Percentiles rank a stretch among this genome's conserved stretches.
These are phyloP conservation scores for Botia almorhae DNA, from an alignment of 2,797 vertebrate genomes.

Conservation along the genomic window DNA sequence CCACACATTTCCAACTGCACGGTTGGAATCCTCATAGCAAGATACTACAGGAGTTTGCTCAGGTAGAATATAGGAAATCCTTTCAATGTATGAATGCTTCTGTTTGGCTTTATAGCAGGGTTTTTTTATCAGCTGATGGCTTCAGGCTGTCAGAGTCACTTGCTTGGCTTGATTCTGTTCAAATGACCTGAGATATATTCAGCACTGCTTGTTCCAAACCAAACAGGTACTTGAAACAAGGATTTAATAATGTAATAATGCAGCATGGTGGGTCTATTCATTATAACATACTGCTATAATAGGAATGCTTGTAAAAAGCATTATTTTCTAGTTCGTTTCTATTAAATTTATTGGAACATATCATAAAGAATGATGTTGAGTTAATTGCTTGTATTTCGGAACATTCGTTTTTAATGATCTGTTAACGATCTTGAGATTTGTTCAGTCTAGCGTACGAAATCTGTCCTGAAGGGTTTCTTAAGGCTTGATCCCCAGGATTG, in stretches of 20 bases:
- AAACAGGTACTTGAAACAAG: constrained; percentile 33
- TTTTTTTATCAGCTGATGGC: constrained; percentile 6
- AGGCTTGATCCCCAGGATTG: constrained; percentile 51
- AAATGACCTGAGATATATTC: constrained; percentile 35
- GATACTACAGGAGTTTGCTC: neutral
- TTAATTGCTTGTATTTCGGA: neutral
- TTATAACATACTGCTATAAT: neutral
- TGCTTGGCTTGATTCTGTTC: constrained; percentile 27
- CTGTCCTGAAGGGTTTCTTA: constrained; percentile 33
- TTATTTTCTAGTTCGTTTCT: neutral
- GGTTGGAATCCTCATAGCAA: neutral
- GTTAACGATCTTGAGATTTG: constrained; percentile 23
- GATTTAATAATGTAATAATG: constrained; percentile 33
- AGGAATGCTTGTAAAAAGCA: neutral
- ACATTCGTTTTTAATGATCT: constrained; percentile 28
- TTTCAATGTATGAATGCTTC: neutral
- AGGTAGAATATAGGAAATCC: neutral
- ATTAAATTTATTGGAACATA: no score
- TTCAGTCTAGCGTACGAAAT: constrained; percentile 36
- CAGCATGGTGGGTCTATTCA: constrained; percentile 7
- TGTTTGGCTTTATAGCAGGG: constrained; percentile 12
- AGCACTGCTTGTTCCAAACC: constrained; percentile 24
- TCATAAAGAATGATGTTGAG: neutral
- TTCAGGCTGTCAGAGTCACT: constrained; percentile 17
- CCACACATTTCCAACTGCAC: constrained; percentile 44